Evolutionary conservation across 2,113 vertebrate genomes (phyloP).

Genomic region (Pan paniscus): DNA sequence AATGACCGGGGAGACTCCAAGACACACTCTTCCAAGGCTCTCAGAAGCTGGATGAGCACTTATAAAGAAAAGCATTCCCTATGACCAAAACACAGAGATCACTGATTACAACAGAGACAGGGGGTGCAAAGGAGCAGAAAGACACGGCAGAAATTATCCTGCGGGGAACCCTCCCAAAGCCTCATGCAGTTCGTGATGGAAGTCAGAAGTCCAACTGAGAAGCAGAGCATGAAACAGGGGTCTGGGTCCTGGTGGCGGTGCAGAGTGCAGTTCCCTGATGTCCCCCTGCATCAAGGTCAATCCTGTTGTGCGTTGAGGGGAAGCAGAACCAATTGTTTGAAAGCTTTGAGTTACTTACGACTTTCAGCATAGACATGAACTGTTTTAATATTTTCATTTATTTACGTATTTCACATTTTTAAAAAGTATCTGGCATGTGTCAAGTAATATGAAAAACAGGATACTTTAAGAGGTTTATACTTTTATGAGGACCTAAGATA

Average conservation of each 20-base stretch:
- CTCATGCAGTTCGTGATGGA: no score
- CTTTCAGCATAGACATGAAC: background rate
- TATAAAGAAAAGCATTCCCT: background rate
- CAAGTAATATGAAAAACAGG: background rate
- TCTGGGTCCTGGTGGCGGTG: rapidly evolving
- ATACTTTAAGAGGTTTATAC: background rate
- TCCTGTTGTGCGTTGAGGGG: background rate
- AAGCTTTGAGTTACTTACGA: background rate
- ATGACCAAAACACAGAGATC: background rate
- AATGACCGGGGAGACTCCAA: background rate
- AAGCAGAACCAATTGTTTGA: background rate
- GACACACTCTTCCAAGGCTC: background rate
- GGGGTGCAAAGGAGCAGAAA: background rate
- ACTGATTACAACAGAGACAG: background rate
- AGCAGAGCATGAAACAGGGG: background rate
- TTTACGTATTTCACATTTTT: background rate
- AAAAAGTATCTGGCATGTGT: background rate
- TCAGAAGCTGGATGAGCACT: background rate
- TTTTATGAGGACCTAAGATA: background rate
- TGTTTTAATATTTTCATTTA: background rate
- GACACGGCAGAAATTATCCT: background rate
- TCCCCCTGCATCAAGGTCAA: background rate
- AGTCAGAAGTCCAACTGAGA: background rate
- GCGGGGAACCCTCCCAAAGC: background rate
- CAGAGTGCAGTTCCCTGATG: background rate